Base-by-base conservation (phyloP, 2,113 vertebrate species). In the Poeciliopsis turrubarensis region DNA sequence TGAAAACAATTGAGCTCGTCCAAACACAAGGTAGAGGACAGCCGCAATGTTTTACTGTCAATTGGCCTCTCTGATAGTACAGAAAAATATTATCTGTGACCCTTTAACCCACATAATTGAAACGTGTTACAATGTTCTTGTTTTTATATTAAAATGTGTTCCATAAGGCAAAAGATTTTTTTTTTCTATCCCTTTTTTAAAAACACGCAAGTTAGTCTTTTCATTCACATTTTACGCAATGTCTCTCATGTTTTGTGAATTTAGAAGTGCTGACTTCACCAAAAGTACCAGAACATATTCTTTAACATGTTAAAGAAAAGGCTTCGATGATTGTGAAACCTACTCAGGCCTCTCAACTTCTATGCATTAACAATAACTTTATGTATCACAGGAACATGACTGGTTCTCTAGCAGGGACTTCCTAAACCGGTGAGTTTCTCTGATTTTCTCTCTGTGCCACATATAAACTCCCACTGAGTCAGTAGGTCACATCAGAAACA, bases 341-440 rank as follows among this genome's bases (percentile, higher is more conserved):
- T 3, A 22, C 30, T 14, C 15, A 10, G 77, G 65, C 25, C 17
- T 39, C 65, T 78, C 60, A 65, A 31, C 51, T 12, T 32, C 14
- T 37, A 57, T 73, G 27, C 27, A 74, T 89, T 91, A 91, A 89
- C 85, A 68, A 80, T 73, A 79, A 91, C 80, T 94, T 82, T 93
- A 89, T 95, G 89, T 92, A 91, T 89, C 91, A 41, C 93, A 95
- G 94, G 94, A 82, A 75, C 79, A 90, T n/a, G 87, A 92, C 75
- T 94, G 93, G 93, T 82, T 87, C 84, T 90, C 94, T 84, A 93
- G 92, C 91, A 93, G 89, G 76, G 91, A 90, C 65, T 93, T 94
- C 89, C 90, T 94, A 71, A 94, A 93, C 84, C 93, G 93, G 94
- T 95, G 84, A 92, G 94, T 93, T 70, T 65, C 41, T 60, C 60